Percentiles rank a stretch among this genome's conserved stretches.
phyloP scores from a whole-genome alignment of 2,797 vertebrate genomes.

The Lophius americanus region DNA sequence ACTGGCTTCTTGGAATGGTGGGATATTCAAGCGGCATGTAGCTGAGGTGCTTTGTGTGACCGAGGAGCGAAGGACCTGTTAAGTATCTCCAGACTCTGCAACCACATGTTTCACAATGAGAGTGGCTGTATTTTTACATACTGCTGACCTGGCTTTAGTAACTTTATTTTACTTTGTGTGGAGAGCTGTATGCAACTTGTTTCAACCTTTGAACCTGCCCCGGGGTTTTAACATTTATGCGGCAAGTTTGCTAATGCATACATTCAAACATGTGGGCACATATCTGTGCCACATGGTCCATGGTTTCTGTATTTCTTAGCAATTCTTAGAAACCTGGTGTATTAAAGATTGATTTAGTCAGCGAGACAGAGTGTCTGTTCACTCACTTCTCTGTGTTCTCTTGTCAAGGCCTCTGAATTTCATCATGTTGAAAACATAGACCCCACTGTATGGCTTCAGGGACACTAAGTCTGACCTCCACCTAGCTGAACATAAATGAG shows the following conservation, averaged over 20 bases:
- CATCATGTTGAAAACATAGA: constrained; percentile 51
- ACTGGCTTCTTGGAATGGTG: constrained; percentile 39
- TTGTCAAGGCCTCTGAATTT: constrained; percentile 62
- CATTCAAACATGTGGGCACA: neutral
- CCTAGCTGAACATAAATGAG: constrained; percentile 67
- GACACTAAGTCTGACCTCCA: constrained; percentile 62
- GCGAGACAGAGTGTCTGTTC: constrained; percentile 61
- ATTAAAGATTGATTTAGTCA: constrained; percentile 73
- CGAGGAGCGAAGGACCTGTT: constrained; percentile 20
- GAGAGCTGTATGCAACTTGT: neutral
- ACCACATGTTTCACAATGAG: constrained; percentile 39
- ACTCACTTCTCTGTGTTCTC: constrained; percentile 33
- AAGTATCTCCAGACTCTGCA: constrained; percentile 19
- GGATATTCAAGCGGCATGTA: constrained; percentile 27
- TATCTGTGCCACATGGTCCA: constrained; percentile 17
- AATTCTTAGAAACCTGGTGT: constrained; percentile 39
- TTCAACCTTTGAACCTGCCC: constrained; percentile 36
- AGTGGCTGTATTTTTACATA: constrained; percentile 35
- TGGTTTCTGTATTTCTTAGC: constrained; percentile 26
- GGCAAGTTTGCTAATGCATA: constrained; percentile 7
- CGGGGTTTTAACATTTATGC: constrained; percentile 45
- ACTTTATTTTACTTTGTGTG: constrained; percentile 17
- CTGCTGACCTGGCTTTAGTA: constrained; percentile 26
- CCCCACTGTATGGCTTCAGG: constrained; percentile 57
- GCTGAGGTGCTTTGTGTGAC: constrained; percentile 43